Evolutionary conservation across 2,797 vertebrate species (phyloP), one percentile per base, ranked within the genome.

Genomic region (Coilia nasus): DNA sequence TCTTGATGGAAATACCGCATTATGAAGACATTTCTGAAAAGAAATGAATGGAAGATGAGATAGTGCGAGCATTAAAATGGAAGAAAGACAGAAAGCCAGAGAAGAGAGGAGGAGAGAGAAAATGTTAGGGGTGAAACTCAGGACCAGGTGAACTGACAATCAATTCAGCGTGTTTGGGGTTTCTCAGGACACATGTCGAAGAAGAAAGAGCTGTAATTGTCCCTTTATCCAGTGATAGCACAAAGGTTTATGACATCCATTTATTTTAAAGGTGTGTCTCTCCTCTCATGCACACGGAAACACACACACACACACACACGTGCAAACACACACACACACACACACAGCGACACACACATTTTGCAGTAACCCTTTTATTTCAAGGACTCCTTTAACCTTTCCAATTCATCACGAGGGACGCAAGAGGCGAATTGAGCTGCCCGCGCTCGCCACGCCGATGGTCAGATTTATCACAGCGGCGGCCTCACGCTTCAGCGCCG

Each of bases 131-230:
- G 25, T 28, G 15, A 41, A 41, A 15, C 28, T 6, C 31, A 19
- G 67, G 67, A 15, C 31, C 35, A 75, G 31, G 67, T 75, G 35
- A 17, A 21, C 31, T 41, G 67, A 41, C 67, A 35, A 75, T 75
- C 31, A 75, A 75, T 75, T 75, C 6, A 7, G 19, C 17, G 67
- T 41, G 90, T 88, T 91, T 90, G 87, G 88, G 91, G 90, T 93
- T 94, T 93, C 91, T 91, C 89, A 92, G 91, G 89, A 89, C 92
- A 86, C 90, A 84, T 89, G 89, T 90, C 91, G 90, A 93, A 92
- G 92, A 91, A 92, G 17, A 41, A 90, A 90, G 89, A 88, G 88
- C 92, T 91, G 91, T 94, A 93, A 93, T 93, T 92, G 90, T 93
- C 89, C 87, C 90, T 91, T 92, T 89, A 85, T 94, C 92, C 91